These are phyloP conservation scores for Sarcophaga rosellei DNA, from an alignment of 2,888 invertebrate genomes.

Conservation along the genomic window DNA sequence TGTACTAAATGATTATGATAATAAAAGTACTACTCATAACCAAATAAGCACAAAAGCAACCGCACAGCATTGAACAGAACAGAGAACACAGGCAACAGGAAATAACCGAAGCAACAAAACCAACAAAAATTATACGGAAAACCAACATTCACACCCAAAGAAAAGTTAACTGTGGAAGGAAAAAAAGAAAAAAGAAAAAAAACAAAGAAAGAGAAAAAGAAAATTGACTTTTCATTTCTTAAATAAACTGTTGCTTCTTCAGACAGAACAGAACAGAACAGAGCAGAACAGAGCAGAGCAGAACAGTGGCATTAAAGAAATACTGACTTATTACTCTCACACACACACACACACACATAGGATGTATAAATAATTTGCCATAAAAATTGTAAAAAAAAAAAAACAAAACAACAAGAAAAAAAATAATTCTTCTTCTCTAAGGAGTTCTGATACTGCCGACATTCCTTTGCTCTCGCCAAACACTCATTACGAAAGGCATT, in stretches of 20 bases:
- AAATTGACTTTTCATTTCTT: constrained; percentile 67
- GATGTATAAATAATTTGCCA: constrained; percentile 29
- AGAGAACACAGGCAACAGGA: not conserved
- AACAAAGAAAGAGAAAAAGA: constrained; percentile 43
- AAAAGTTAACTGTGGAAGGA: not conserved
- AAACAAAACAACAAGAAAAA: not conserved
- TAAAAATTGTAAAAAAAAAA: constrained; percentile 10
- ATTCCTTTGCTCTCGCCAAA: not conserved
- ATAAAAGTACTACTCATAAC: constrained; percentile 60
- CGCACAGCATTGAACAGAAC: not conserved
- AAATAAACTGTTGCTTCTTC: constrained; percentile 72
- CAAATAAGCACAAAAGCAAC: constrained; percentile 47
- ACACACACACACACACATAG: not conserved
- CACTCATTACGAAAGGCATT: not conserved
- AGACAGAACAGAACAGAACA: not conserved
- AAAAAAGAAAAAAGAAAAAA: constrained; percentile 2
- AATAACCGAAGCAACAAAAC: not conserved
- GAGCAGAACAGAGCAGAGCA: not conserved
- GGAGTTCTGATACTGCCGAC: not conserved
- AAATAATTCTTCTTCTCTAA: not conserved
- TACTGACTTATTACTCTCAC: constrained; percentile 1
- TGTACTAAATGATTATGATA: constrained; percentile 69
- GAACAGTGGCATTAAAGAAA: not conserved
- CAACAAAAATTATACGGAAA: not conserved
- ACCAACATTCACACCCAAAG: not conserved